Percentiles rank a stretch among this genome's conserved stretches.
Conservation (phyloP, 2,113 vertebrate genomes). For the Ovibos moschatus region DNA sequence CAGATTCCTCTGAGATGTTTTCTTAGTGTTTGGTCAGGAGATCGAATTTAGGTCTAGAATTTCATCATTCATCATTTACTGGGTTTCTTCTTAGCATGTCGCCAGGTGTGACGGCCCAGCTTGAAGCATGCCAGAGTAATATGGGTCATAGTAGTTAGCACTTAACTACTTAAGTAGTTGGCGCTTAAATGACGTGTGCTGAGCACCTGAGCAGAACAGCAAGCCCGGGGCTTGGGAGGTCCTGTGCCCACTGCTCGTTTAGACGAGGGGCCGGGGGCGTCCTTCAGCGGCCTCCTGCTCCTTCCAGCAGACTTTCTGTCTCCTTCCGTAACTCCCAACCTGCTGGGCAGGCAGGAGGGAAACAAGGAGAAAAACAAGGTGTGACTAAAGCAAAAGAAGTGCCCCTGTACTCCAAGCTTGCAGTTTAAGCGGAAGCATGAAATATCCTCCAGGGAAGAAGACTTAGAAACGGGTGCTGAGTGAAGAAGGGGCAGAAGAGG, state of each 20-base stretch:
- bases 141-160: too few relatives aligned
- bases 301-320: too few relatives aligned
- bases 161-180: too few relatives aligned
- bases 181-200: not conserved
- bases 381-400: not conserved
- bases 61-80: not conserved
- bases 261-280: rapidly evolving
- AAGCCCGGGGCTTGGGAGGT: not conserved
- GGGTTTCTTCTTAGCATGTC: not conserved
- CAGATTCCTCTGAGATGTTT: not conserved
- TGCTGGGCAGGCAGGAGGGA: not conserved
- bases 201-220: not conserved
- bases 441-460: not conserved
- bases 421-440: not conserved
- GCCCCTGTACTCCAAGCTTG: not conserved
- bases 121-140: not conserved
- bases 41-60: not conserved
- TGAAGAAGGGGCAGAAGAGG: not conserved
- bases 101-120: not conserved
- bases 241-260: not conserved
- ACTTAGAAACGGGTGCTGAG: not conserved
- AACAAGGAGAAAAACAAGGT: not conserved
- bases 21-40: not conserved
- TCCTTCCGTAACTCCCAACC: too few relatives aligned
- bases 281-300: not conserved